phyloP scores from a whole-genome alignment of 2,113 vertebrate species.

The Oenanthe melanoleuca region DNA sequence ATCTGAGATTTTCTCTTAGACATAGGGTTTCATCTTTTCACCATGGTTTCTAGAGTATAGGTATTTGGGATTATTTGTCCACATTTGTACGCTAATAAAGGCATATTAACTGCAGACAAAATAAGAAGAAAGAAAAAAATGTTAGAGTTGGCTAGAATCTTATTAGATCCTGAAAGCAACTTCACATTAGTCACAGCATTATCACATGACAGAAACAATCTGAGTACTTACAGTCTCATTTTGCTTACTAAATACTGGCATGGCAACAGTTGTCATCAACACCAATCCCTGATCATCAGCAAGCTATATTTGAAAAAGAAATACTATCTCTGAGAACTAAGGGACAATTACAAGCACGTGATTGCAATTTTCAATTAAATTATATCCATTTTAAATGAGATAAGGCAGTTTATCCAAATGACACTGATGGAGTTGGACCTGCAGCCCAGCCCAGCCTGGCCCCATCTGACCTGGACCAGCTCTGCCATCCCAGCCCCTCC shows the following conservation, averaged over 20 bases:
- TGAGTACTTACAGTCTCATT: conserved; percentile 94
- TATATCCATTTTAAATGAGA: not conserved
- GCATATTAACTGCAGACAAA: not conserved
- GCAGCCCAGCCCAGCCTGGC: not conserved
- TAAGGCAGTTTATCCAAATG: not conserved
- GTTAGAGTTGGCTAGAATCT: not conserved
- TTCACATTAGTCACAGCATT: not conserved
- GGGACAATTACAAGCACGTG: not conserved
- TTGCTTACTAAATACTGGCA: conserved; percentile 99
- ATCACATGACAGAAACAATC: not conserved
- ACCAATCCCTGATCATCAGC: conserved; percentile 88
- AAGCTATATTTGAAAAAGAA: conserved; percentile 79
- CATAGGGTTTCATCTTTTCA: not conserved
- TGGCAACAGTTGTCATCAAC: conserved; percentile 98
- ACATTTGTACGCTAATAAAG: not conserved
- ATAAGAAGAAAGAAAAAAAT: not conserved
- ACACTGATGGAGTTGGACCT: not conserved
- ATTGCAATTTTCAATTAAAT: not conserved
- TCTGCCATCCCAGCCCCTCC: not conserved
- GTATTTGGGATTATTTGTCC: not conserved
- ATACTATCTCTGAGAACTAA: conserved; percentile 6
- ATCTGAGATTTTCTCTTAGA: not conserved
- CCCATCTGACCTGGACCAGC: not conserved
- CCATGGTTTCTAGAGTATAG: not conserved
- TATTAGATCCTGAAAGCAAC: not conserved